phyloP scores from a whole-genome alignment of 2,888 invertebrate species.

The Gnatocerus cornutus region DNA sequence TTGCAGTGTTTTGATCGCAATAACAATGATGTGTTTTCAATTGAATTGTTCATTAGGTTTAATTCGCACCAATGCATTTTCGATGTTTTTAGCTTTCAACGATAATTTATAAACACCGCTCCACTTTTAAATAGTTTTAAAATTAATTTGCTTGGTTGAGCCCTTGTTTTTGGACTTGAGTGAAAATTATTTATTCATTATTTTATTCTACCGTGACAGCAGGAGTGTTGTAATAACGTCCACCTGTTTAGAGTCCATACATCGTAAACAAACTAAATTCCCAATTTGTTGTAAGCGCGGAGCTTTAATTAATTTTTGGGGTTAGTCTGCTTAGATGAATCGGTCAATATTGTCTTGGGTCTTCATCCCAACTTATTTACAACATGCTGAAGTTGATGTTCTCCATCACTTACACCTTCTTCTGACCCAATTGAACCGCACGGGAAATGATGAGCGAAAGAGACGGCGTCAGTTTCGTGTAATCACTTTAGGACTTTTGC shows the following conservation, averaged over 20 bases:
- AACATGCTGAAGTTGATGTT: conserved; percentile 16
- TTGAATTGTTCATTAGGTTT: no score
- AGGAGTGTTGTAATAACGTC: neutral
- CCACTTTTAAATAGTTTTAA: no score
- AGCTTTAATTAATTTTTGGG: conserved; percentile 19
- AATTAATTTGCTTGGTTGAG: no score
- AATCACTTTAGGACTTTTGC: no score
- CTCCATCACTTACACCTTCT: conserved; percentile 6
- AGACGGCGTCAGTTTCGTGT: no score
- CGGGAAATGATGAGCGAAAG: neutral
- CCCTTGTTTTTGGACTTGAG: no score
- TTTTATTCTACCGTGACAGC: neutral
- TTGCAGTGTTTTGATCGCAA: neutral
- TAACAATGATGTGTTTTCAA: no score
- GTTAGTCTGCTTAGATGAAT: neutral
- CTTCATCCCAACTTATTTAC: conserved; percentile 16
- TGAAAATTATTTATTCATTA: no score
- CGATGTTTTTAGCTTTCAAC: no score
- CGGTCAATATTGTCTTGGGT: conserved; percentile 15
- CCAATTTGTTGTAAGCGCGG: neutral
- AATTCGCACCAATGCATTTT: no score
- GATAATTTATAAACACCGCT: no score
- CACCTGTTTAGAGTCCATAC: neutral
- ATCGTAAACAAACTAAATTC: neutral
- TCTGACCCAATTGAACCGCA: conserved; percentile 4